Evolutionary conservation across 2,113 vertebrate species (phyloP).

Genomic region (Saguinus imperator): DNA sequence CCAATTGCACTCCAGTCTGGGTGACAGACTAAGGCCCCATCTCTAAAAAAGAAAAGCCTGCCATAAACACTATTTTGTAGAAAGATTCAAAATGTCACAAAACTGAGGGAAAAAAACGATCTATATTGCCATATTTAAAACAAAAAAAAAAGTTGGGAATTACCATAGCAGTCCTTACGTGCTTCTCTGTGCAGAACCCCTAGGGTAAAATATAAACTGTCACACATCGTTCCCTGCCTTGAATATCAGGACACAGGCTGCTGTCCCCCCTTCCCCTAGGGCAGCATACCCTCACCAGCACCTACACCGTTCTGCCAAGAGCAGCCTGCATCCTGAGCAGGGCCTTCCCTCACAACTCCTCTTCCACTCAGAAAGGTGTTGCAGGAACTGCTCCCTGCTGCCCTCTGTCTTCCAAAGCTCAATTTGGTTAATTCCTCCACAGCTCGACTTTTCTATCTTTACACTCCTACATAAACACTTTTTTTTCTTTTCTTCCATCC

Average conservation of each 20-base stretch:
- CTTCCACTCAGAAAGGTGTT: background rate
- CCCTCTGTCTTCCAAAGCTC: background rate
- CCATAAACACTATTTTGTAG: background rate
- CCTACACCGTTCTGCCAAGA: background rate
- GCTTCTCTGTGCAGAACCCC: background rate
- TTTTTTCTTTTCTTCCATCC: background rate
- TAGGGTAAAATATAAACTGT: background rate
- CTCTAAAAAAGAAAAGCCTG: no score
- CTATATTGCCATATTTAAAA: background rate
- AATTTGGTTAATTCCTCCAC: background rate
- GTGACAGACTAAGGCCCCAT: no score
- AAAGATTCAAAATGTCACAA: background rate
- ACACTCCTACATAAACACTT: background rate
- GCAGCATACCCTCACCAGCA: background rate
- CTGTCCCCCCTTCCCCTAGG: no score
- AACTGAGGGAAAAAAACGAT: background rate
- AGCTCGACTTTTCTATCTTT: background rate
- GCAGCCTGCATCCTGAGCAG: background rate
- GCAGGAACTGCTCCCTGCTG: background rate
- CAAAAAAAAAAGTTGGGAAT: background rate
- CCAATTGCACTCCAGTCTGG: no score
- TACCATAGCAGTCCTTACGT: background rate
- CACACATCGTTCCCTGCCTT: background rate
- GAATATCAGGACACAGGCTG: background rate
- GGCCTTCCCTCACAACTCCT: accelerated